Percentiles rank a stretch among this genome's conserved stretches.
These are phyloP conservation scores for Drosophila dives DNA, from an alignment of 2,888 invertebrate genomes.

Conservation along the genomic window DNA sequence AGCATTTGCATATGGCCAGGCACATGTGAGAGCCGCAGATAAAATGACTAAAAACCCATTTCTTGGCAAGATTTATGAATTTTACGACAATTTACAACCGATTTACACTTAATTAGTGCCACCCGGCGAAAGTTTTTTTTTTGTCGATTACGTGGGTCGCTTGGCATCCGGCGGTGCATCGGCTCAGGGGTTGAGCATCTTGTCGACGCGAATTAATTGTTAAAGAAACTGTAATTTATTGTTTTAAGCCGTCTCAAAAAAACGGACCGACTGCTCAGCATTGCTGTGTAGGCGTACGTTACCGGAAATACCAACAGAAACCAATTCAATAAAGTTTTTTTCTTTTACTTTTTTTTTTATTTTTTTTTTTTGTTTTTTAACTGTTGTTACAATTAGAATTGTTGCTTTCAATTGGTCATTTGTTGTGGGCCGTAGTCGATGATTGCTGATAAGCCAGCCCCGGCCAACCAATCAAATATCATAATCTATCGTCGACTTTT, in stretches of 20 bases:
- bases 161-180: constrained; percentile 39
- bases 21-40: constrained; percentile 5
- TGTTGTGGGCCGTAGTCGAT: constrained; percentile 51
- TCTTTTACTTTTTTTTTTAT: constrained; percentile 5
- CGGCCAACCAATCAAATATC: constrained; percentile 20
- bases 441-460: constrained; percentile 43
- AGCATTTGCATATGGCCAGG: constrained; percentile 35
- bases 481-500: constrained; percentile 9
- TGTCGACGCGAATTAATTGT: constrained; percentile 74
- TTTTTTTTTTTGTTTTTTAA: constrained; percentile 36
- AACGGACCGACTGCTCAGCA: constrained; percentile 5
- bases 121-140: constrained; percentile 62
- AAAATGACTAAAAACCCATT: constrained; percentile 16
- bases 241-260: constrained; percentile 48
- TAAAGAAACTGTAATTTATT: constrained; percentile 72
- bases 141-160: constrained; percentile 52
- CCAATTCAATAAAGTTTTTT: constrained; percentile 33
- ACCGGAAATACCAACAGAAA: constrained; percentile 59
- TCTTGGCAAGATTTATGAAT: constrained; percentile 71
- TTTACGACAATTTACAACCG: constrained; percentile 70
- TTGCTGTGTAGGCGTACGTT: constrained; percentile 40
- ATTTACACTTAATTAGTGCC: constrained; percentile 80
- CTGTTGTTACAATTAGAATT: constrained; percentile 64
- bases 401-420: constrained; percentile 52
- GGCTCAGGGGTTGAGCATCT: constrained; percentile 9